Evolutionary conservation across 2,797 vertebrate species (phyloP), one percentile per base, ranked within the genome.

Genomic region (Muscicapa striata): DNA sequence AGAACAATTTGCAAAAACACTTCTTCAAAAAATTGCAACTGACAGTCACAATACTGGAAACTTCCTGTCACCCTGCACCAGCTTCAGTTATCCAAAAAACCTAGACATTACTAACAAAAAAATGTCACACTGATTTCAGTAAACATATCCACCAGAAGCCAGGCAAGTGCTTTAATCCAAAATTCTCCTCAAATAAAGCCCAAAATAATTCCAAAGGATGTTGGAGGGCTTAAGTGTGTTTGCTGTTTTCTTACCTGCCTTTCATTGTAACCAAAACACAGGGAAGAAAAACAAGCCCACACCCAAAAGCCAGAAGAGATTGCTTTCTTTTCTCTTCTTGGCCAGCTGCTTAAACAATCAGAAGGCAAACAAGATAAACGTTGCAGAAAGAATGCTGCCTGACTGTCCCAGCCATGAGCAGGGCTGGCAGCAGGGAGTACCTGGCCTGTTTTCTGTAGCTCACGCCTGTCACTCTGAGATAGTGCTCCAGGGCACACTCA

Each of bases 291-390:
- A 6, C 10, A 79, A 45, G 5, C 30, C 40, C 92, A 80, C 88
- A 80, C 90, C 85, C 88, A 38, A 83, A 91, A 8, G 0, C 19
- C 51, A 46, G 11, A 59, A 46, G 30, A 91, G 64, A 85, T 52
- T 69, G 23, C 29, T 58, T 84, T 78, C 18, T 59, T 77, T 77
- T 18, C 15, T 43, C 36, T 76, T 32, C 80, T 58, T 83, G 49
- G 79, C 69, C 49, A 78, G 66, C 27, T 81, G 83, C 76, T 95
- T 75, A 62, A 95, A 91, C 66, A 93, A 94, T 58, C 85, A 93
- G 64, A 94, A 72, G 0, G 55, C 91, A 93, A 96, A 89, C 73
- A 88, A 93, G 85, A 95, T 84, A 94, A 96, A 90, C 85, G 46
- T 62, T 78, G 54, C 76, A 75, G 87, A 89, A 93, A 72, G 93